These are phyloP conservation scores for Lordiphosa fenestrarum DNA, from an alignment of 2,888 invertebrate genomes.

Conservation along the genomic window DNA sequence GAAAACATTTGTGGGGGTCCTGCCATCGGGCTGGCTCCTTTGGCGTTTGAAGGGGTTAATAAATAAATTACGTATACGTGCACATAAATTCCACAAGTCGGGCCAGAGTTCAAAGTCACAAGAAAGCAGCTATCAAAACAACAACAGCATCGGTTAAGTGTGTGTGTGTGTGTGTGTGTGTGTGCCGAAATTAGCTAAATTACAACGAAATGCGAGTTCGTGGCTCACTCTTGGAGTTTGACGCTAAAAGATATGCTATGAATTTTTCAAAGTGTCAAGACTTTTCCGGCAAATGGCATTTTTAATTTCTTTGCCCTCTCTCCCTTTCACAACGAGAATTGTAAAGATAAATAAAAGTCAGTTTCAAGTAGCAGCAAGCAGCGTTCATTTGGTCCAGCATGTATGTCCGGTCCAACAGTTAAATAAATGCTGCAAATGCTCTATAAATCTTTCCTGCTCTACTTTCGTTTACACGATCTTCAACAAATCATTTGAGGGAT, in stretches of 20 bases:
- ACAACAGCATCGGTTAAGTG: conserved; percentile 17
- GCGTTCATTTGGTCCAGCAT: no score
- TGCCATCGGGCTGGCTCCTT: conserved; percentile 19
- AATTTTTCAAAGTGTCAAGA: conserved; percentile 18
- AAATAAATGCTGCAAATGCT: no score
- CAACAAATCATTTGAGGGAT: no score
- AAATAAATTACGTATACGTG: conserved; percentile 75
- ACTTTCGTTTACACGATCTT: no score
- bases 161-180: conserved; percentile 20
- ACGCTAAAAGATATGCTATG: conserved; percentile 15
- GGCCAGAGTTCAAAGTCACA: conserved; percentile 56
- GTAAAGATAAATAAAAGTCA: not conserved
- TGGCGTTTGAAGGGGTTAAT: conserved; percentile 65
- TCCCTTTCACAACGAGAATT: not conserved
- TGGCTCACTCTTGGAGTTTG: conserved; percentile 1
- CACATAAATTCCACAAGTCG: conserved; percentile 65
- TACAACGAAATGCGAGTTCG: conserved; percentile 38
- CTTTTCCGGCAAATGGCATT: conserved; percentile 3
- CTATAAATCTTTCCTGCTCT: no score
- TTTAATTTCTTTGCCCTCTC: not conserved
- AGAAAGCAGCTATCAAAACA: conserved; percentile 24
- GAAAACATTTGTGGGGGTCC: conserved; percentile 28
- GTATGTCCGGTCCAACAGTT: no score
- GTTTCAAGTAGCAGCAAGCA: no score
- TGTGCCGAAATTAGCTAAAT: conserved; percentile 69